phyloP scores from a whole-genome alignment of 2,113 vertebrate genomes.

The Nothoprocta pentlandii region DNA sequence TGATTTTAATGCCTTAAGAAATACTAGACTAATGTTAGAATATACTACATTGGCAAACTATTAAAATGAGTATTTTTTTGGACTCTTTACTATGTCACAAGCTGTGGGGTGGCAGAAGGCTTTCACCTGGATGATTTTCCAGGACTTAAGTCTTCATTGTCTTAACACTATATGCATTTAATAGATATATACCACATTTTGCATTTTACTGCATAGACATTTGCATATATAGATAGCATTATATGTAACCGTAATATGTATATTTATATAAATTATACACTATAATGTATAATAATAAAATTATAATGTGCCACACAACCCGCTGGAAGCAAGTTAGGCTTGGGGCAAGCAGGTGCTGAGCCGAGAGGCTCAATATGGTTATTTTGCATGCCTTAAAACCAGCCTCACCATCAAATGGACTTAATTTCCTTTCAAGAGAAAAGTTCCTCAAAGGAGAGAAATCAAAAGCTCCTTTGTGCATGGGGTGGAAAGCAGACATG shows the following conservation, averaged over 20 bases:
- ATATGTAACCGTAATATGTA: not conserved
- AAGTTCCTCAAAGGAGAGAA: not conserved
- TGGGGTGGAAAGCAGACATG: not conserved
- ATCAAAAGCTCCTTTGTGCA: not conserved
- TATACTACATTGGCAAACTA: not conserved
- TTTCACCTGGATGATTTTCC: not conserved
- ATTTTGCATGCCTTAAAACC: not conserved
- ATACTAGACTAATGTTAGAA: not conserved
- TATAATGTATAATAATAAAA: not conserved
- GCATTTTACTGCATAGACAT: not conserved
- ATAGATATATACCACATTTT: not conserved
- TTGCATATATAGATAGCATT: rapidly evolving
- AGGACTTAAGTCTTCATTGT: not conserved
- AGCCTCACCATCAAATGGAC: not conserved
- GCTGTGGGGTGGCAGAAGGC: not conserved
- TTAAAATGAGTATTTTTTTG: not conserved
- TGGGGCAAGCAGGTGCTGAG: not conserved
- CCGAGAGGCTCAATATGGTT: not conserved
- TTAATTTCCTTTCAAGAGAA: not conserved
- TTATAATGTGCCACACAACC: not conserved
- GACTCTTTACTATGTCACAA: rapidly evolving
- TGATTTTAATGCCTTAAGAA: not conserved
- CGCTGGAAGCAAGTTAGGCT: not conserved
- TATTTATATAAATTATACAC: not conserved
- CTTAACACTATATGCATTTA: not conserved